Evolutionary conservation across 2,888 invertebrate species (phyloP).

Genomic region (Meteorus cinctellus): DNA sequence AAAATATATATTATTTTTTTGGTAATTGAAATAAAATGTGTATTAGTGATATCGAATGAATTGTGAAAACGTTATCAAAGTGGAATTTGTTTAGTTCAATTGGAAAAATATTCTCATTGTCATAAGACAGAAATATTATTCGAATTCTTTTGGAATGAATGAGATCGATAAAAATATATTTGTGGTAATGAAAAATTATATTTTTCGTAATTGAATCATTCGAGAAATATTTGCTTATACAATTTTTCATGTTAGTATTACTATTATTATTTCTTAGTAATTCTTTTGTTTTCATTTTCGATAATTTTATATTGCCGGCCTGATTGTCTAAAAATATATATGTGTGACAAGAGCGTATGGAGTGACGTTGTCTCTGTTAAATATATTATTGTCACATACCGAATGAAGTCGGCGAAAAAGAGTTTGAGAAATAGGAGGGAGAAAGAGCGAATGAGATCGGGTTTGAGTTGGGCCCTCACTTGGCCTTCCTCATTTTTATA

Average conservation of each 20-base stretch:
- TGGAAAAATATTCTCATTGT: too few relatives aligned
- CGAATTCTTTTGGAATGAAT: too few relatives aligned
- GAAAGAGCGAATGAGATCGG: slow-evolving; percentile 29
- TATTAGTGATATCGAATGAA: not conserved
- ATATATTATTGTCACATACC: not conserved
- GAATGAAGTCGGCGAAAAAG: slow-evolving; percentile 24
- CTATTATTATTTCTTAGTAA: not conserved
- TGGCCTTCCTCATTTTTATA: slow-evolving; percentile 44
- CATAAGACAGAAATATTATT: too few relatives aligned
- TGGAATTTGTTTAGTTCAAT: too few relatives aligned
- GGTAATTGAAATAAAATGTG: too few relatives aligned
- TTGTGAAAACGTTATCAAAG: not conserved
- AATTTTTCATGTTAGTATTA: not conserved
- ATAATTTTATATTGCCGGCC: slow-evolving; percentile 10
- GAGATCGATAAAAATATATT: too few relatives aligned
- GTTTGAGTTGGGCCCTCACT: slow-evolving; percentile 14
- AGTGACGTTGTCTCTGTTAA: not conserved
- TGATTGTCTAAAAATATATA: slow-evolving; percentile 22
- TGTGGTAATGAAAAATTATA: too few relatives aligned
- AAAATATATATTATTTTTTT: too few relatives aligned
- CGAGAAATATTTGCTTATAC: too few relatives aligned
- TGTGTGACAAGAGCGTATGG: slow-evolving; percentile 1
- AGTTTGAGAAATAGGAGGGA: slow-evolving; percentile 38
- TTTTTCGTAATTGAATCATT: too few relatives aligned
- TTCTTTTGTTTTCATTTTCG: not conserved